These are phyloP conservation scores for Aphelenchoides besseyi DNA, from an alignment of 1,140 invertebrate genomes.

Conservation along the genomic window DNA sequence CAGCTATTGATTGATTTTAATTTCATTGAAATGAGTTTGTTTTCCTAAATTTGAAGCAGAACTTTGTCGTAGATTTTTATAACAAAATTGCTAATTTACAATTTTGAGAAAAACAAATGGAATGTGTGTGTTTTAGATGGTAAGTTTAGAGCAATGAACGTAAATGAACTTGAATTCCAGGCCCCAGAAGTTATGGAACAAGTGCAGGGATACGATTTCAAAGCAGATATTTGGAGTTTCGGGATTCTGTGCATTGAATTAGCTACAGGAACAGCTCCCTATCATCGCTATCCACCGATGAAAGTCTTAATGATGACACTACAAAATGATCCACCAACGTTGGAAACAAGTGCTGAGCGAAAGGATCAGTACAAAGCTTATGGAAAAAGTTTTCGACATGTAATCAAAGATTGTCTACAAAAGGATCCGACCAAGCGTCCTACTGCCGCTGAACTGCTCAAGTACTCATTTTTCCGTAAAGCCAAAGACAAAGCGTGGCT, in stretches of 20 bases:
- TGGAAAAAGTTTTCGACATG: constrained; percentile 89
- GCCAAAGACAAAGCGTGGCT: constrained; percentile 94
- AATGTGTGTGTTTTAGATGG: too few relatives aligned
- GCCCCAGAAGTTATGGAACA: constrained; percentile 87
- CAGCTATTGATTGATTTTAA: too few relatives aligned
- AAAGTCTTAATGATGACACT: constrained; percentile 94
- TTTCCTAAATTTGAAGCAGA: too few relatives aligned
- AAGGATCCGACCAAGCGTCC: constrained; percentile 90
- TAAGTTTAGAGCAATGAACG: constrained; percentile 16
- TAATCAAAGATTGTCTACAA: constrained; percentile 87
- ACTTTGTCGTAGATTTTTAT: too few relatives aligned
- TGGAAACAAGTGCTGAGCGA: constrained; percentile 89
- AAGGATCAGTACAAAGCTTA: constrained; percentile 97
- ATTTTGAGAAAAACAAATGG: too few relatives aligned
- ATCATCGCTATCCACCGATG: constrained; percentile 93
- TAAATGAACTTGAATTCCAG: neutral
- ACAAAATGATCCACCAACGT: constrained; percentile 92
- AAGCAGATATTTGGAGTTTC: constrained; percentile 99
- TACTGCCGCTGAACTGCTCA: constrained; percentile 91
- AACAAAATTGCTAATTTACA: too few relatives aligned
- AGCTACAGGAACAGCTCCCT: constrained; percentile 95
- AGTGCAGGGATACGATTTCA: constrained; percentile 89
- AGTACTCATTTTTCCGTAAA: constrained; percentile 98
- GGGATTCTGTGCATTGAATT: constrained; percentile 98
- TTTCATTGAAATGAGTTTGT: too few relatives aligned